phyloP scores from a whole-genome alignment of 2,113 vertebrate species.

The Capra hircus region DNA sequence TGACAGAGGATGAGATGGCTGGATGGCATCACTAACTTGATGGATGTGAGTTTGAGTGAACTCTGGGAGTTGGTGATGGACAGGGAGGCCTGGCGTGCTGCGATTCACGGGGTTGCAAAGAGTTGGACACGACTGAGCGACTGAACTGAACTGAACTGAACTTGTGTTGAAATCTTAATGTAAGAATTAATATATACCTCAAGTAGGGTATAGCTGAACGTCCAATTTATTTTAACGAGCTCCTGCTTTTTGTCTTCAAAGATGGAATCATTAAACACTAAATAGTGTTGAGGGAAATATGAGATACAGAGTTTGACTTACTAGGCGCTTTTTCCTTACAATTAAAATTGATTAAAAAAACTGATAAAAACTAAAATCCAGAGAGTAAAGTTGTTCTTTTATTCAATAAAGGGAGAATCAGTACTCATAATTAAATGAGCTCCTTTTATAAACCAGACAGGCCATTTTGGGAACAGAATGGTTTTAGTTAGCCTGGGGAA shows the following conservation, averaged over 20 bases:
- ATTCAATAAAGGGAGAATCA: background rate
- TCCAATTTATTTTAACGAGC: background rate
- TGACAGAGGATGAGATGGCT: too few species aligned
- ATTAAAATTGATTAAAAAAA: background rate
- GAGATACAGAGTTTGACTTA: background rate
- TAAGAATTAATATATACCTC: background rate
- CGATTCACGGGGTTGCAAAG: too few species aligned
- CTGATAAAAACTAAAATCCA: background rate
- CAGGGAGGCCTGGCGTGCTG: too few species aligned
- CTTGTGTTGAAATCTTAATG: background rate
- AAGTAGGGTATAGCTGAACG: background rate
- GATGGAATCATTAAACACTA: background rate
- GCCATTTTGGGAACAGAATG: background rate
- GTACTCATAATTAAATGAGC: background rate
- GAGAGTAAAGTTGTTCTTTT: background rate
- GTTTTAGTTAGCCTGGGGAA: background rate
- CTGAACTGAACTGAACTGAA: too few species aligned
- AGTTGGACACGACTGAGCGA: too few species aligned
- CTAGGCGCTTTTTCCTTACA: conserved; percentile 1
- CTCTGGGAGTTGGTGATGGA: too few species aligned
- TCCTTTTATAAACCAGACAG: conserved; percentile 10
- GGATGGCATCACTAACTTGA: too few species aligned
- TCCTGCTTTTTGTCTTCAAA: background rate
- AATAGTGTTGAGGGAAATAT: background rate
- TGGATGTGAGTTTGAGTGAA: too few species aligned